These are phyloP conservation scores for Melanostoma mellinum DNA, from an alignment of 2,888 invertebrate genomes.

Conservation along the genomic window DNA sequence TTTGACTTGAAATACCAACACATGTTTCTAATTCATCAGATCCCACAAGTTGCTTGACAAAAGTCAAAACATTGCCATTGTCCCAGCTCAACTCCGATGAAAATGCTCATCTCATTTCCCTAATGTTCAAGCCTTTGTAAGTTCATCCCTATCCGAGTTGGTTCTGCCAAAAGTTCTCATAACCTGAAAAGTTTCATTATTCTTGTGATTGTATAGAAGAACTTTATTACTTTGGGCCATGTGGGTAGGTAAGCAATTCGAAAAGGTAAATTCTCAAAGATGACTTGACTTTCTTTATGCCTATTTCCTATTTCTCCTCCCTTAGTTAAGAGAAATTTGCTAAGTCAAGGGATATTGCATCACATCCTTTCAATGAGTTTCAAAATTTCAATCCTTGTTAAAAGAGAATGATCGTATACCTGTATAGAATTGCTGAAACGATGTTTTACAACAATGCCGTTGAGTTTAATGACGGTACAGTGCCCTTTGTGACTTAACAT, in stretches of 20 bases:
- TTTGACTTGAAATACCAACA: no score
- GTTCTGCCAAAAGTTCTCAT: no score
- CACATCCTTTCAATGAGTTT: not conserved
- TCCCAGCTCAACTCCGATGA: no score
- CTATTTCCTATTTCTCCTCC: not conserved
- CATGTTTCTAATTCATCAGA: no score
- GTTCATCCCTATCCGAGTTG: no score
- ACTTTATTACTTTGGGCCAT: conserved; percentile 5
- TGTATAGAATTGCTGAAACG: not conserved
- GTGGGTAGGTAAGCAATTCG: not conserved
- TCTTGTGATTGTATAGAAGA: not conserved
- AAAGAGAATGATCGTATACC: conserved; percentile 6
- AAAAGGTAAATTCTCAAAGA: not conserved
- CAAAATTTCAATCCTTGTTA: not conserved
- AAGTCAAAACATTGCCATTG: no score
- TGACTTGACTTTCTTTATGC: not conserved
- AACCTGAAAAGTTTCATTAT: no score
- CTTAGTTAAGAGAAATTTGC: not conserved
- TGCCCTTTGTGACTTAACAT: conserved; percentile 1
- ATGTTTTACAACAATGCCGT: not conserved
- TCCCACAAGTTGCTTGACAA: no score
- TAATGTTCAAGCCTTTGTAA: no score
- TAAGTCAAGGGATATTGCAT: not conserved
- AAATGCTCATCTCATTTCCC: no score
- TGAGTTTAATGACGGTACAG: not conserved